A percentile compares a stretch with the other conserved stretches of the same genome.
Evolutionary conservation across 64 coral and sea anemone species (phyloP).

Genomic region (Pocillopora damicornis): DNA sequence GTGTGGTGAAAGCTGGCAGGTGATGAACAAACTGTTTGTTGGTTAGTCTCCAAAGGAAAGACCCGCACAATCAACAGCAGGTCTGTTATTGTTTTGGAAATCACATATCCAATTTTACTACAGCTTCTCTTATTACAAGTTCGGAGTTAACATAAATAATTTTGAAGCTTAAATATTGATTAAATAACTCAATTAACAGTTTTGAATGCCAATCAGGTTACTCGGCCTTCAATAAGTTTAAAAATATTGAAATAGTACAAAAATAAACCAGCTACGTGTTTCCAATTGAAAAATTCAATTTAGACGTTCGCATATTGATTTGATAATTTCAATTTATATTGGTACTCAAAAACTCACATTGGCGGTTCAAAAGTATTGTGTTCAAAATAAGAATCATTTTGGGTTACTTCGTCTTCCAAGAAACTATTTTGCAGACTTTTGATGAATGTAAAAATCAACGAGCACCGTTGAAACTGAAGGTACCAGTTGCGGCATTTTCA

Average conservation of each 20-base stretch:
- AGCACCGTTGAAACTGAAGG: too few relatives aligned
- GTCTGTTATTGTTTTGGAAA: too few relatives aligned
- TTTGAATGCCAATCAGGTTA: not conserved
- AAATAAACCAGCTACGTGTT: not conserved
- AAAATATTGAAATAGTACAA: not conserved
- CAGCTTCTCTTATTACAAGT: not conserved
- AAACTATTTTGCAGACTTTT: too few relatives aligned
- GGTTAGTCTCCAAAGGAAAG: too few relatives aligned
- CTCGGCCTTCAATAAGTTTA: conserved; percentile 2
- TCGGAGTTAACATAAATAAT: conserved; percentile 1
- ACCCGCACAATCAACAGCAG: too few relatives aligned
- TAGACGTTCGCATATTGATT: not conserved
- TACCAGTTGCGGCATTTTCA: too few relatives aligned
- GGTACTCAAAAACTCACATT: not conserved
- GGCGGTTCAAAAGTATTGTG: too few relatives aligned
- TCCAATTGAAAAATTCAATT: not conserved
- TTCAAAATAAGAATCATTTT: too few relatives aligned
- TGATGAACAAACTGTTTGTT: too few relatives aligned
- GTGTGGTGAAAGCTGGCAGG: too few relatives aligned
- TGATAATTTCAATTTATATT: not conserved
- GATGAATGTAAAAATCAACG: too few relatives aligned
- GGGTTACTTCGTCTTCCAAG: too few relatives aligned
- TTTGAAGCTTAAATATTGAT: conserved; percentile 29
- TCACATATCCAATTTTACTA: not conserved
- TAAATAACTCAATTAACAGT: not conserved